A percentile compares a stretch with the other conserved stretches of the same genome.
Evolutionary conservation across 2,888 invertebrate species (phyloP).

Genomic region (Apamea crenata): DNA sequence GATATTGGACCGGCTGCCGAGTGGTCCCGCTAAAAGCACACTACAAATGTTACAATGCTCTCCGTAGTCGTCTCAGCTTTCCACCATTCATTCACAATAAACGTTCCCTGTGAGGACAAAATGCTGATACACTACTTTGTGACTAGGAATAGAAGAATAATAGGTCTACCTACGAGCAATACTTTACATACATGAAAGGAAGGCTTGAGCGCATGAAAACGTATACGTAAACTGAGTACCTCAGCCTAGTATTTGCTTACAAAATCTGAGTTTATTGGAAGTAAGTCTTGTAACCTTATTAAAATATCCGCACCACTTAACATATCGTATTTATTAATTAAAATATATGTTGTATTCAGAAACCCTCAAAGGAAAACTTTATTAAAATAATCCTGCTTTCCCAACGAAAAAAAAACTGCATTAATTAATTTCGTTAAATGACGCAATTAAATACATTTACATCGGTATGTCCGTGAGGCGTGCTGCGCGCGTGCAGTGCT

Average conservation of each 20-base stretch:
- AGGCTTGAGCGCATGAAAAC: background rate
- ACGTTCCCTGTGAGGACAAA: slow-evolving; percentile 54
- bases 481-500: slow-evolving; percentile 49
- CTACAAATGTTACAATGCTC: slow-evolving; percentile 70
- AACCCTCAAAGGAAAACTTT: slow-evolving; percentile 26
- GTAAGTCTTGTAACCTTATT: background rate
- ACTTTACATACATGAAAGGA: slow-evolving; percentile 6
- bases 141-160: slow-evolving; percentile 21
- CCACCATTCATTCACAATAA: slow-evolving; percentile 66
- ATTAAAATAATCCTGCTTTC: slow-evolving; percentile 12
- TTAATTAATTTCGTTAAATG: slow-evolving; percentile 54
- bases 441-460: slow-evolving; percentile 70
- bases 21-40: slow-evolving; percentile 70
- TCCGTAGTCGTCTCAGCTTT: slow-evolving; percentile 66
- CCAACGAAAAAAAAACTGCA: slow-evolving; percentile 32
- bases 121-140: slow-evolving; percentile 33
- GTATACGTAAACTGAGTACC: background rate
- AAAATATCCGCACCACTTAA: background rate
- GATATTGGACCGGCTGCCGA: slow-evolving; percentile 62
- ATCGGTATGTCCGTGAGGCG: slow-evolving; percentile 54
- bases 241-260: background rate
- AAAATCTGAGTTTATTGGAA: slow-evolving; percentile 11
- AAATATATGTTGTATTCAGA: slow-evolving; percentile 7
- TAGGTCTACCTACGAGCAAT: background rate
- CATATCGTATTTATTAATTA: slow-evolving; percentile 29